These are phyloP conservation scores for Paracentrotus lividus DNA, from an alignment of 53 echinoderm and acorn worm species.

Conservation along the genomic window DNA sequence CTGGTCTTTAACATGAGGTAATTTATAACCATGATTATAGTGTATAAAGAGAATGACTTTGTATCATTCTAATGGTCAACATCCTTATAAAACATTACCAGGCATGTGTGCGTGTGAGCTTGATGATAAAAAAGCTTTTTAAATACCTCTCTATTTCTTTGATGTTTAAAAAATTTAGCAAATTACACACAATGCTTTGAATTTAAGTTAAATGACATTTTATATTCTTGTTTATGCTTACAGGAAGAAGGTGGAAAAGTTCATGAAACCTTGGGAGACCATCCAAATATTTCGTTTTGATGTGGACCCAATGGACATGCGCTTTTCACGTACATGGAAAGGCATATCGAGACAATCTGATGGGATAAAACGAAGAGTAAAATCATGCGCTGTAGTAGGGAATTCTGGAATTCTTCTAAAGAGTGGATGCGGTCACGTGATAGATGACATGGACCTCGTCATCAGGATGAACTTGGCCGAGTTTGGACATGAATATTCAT, in stretches of 20 bases:
- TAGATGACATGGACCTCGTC: slow-evolving; percentile 24
- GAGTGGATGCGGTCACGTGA: slow-evolving; percentile 5
- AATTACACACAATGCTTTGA: neutral
- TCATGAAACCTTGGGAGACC: slow-evolving; percentile 14
- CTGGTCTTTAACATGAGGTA: neutral
- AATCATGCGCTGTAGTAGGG: slow-evolving; percentile 7
- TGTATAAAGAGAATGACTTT: too few relatives aligned
- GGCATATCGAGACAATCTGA: neutral
- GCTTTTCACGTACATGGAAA: neutral
- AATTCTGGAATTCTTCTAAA: slow-evolving; percentile 21
- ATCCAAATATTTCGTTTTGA: neutral
- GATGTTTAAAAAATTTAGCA: too few relatives aligned
- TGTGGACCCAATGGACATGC: slow-evolving; percentile 13
- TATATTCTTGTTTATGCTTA: neutral
- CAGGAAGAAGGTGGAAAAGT: neutral
- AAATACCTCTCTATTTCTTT: too few relatives aligned
- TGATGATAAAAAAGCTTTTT: too few relatives aligned
- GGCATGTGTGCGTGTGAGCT: too few relatives aligned
- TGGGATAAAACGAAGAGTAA: slow-evolving; percentile 4
- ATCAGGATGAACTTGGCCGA: slow-evolving; percentile 48
- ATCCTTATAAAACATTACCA: too few relatives aligned
- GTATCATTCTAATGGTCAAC: too few relatives aligned
- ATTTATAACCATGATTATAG: neutral
- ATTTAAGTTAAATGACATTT: neutral
- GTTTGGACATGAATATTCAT: slow-evolving; percentile 15